Base-by-base conservation (phyloP, 2,113 vertebrate species). In the Oceanodroma tethys region DNA sequence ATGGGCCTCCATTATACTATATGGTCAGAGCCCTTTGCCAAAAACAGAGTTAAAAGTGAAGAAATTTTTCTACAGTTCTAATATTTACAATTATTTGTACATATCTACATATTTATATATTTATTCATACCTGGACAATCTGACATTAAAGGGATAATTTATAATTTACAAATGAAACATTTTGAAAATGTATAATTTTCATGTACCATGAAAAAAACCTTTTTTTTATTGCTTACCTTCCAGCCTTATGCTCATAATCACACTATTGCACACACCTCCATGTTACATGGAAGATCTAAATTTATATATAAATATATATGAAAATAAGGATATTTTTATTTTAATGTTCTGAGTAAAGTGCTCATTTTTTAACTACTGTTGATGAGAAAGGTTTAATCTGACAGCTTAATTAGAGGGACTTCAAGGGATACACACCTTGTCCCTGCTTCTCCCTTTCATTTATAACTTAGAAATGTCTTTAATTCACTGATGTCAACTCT, bases 71-170 rank as follows among this genome's bases (percentile, higher is more conserved):
- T 97, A 95, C 34, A 96, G 56, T 92, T 91, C 79, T 83, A 94
- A 16, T 98, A 98, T 98, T 97, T 98, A 98, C 96, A 98, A 62
- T 45, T 95, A 78, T 86, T 96, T 97, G 91, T 98, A 98, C 96
- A 98, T 98, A 98, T 98, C 58, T 97, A 98, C 97, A 98, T 97
- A 97, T 97, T 97, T 98, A 98, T 97, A 98, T 93, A 97, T 95
- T 86, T 96, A 92, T 96, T 97, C 79, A 94, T 91, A 97, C n/a
- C 82, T 88, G 71, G 96, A 97, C 67, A 96, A 62, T 53, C 14
- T 91, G 75, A 91, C 13, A 27, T 81, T 93, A 81, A 94, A 82
- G 72, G 92, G 74, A 56, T 60, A 89, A 75, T 92, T 87, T 53
- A 78, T 70, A 95, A 92, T 95, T 97, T 96, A 97, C 81, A 97